These are phyloP conservation scores for Tenthredo mesomela DNA, from an alignment of 2,888 invertebrate genomes.

Conservation along the genomic window DNA sequence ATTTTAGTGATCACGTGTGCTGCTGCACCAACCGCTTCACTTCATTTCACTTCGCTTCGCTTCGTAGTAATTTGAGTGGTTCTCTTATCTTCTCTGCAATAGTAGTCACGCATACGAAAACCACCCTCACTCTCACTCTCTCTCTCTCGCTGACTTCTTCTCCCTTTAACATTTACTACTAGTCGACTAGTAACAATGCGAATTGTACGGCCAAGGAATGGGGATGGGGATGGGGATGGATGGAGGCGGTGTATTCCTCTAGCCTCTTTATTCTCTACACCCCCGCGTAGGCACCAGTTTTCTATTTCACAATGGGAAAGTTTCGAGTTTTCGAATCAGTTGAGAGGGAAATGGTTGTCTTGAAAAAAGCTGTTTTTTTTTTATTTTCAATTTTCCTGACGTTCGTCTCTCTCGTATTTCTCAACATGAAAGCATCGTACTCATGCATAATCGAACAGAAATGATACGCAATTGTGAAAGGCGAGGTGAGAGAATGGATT, in stretches of 20 bases:
- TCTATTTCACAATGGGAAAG: neutral
- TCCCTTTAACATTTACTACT: neutral
- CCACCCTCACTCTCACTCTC: neutral
- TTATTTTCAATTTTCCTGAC: too few relatives aligned
- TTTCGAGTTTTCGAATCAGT: neutral
- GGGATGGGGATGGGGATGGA: neutral
- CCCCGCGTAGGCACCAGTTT: neutral
- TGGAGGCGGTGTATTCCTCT: neutral
- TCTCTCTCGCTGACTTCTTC: neutral
- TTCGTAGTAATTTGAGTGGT: slow-evolving; percentile 35
- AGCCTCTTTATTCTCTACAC: neutral
- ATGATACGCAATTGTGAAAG: too few relatives aligned
- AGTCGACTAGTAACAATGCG: slow-evolving; percentile 12
- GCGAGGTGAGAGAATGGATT: too few relatives aligned
- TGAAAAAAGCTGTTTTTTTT: neutral
- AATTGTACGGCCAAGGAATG: neutral
- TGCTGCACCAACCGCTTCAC: neutral
- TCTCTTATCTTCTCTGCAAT: slow-evolving; percentile 19
- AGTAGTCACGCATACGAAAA: slow-evolving; percentile 11
- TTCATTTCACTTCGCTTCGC: neutral
- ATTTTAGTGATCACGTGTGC: neutral
- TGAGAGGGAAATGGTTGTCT: neutral
- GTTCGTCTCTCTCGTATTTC: neutral
- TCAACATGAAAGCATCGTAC: neutral
- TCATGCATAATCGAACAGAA: too few relatives aligned